Percentiles rank a stretch among this genome's conserved stretches.
phyloP scores from a whole-genome alignment of 53 echinoderm and acorn worm genomes.

The Crossaster papposus region DNA sequence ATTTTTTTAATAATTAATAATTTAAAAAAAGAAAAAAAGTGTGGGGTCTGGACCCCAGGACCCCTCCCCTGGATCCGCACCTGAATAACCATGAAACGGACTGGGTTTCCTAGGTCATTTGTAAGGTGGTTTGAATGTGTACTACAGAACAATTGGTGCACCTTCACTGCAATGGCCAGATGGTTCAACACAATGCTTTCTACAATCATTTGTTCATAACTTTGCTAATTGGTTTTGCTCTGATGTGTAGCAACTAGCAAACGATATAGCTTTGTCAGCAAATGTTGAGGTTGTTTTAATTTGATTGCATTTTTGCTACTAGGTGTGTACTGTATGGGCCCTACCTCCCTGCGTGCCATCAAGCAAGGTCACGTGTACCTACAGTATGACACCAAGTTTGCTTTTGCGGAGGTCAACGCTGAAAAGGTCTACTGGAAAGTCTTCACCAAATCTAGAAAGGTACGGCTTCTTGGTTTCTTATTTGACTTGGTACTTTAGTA shows the following conservation, averaged over 20 bases:
- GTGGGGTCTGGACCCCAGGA: too few relatives aligned
- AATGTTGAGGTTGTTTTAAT: background rate
- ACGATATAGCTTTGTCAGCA: background rate
- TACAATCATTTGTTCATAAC: too few relatives aligned
- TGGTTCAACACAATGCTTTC: too few relatives aligned
- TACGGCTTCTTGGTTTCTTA: background rate
- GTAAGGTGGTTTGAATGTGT: too few relatives aligned
- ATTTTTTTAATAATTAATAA: too few relatives aligned
- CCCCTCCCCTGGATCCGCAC: too few relatives aligned
- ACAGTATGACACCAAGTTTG: conserved; percentile 97
- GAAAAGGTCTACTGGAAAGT: conserved; percentile 96
- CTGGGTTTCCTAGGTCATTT: too few relatives aligned
- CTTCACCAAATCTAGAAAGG: conserved; percentile 72
- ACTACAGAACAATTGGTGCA: too few relatives aligned
- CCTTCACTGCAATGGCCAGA: too few relatives aligned
- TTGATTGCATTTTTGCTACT: background rate
- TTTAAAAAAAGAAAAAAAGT: too few relatives aligned
- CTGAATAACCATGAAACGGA: too few relatives aligned
- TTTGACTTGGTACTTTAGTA: background rate
- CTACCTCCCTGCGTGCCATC: conserved; percentile 88
- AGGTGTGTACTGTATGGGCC: conserved; percentile 93
- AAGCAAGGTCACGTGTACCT: conserved; percentile 91
- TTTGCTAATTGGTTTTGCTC: background rate
- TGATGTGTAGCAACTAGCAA: background rate
- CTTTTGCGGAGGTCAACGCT: conserved; percentile 97